Percentiles rank a stretch among this genome's conserved stretches.
Evolutionary conservation across 2,888 invertebrate species (phyloP).

Genomic region (Cylindroiulus punctatus): DNA sequence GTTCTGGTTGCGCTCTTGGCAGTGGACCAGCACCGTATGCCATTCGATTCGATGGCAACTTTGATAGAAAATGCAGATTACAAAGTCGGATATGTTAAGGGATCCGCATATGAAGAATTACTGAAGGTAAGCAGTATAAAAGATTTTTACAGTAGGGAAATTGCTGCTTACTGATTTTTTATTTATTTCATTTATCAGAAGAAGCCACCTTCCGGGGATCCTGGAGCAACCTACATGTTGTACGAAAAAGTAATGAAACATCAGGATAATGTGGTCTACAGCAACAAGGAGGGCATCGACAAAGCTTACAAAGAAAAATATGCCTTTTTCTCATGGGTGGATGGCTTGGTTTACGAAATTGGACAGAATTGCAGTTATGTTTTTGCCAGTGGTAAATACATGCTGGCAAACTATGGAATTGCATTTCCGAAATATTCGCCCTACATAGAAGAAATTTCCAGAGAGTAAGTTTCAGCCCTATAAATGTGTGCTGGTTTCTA

Average conservation of each 20-base stretch:
- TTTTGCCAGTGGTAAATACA: conserved; percentile 40
- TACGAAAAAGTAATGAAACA: conserved; percentile 48
- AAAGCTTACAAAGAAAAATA: conserved; percentile 54
- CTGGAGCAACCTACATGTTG: not conserved
- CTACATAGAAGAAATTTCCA: conserved; percentile 48
- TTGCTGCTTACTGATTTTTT: not conserved
- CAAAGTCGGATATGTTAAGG: conserved; percentile 54
- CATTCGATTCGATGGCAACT: conserved; percentile 49
- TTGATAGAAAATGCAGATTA: conserved; percentile 54
- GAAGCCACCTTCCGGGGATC: not conserved
- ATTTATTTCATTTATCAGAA: not conserved
- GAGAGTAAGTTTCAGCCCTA: not conserved
- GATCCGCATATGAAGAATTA: conserved; percentile 54
- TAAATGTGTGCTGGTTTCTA: not conserved
- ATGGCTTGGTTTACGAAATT: conserved; percentile 50
- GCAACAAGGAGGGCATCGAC: conserved; percentile 43
- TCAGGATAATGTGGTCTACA: conserved; percentile 49
- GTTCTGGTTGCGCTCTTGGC: conserved; percentile 54
- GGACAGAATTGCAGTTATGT: conserved; percentile 45
- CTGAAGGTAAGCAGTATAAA: too few species aligned
- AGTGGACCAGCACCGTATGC: conserved; percentile 50
- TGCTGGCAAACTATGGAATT: conserved; percentile 52
- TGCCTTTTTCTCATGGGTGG: conserved; percentile 54
- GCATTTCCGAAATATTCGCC: conserved; percentile 51
- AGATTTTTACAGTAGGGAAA: not conserved